A percentile compares a stretch with the other conserved stretches of the same genome.
These are phyloP conservation scores for Erinaceus europaeus DNA, from an alignment of 2,113 vertebrate genomes.

Conservation along the genomic window DNA sequence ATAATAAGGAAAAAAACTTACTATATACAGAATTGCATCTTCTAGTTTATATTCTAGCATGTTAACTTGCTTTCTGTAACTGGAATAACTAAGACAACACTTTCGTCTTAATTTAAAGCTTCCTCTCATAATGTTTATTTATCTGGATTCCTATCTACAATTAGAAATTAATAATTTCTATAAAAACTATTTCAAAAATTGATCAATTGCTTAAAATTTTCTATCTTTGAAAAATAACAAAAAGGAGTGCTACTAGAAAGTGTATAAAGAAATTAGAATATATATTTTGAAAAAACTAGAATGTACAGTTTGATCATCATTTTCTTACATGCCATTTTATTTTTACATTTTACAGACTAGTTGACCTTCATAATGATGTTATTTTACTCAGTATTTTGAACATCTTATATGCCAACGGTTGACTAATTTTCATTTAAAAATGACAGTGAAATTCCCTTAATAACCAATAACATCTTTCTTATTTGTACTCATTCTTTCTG, in stretches of 20 bases:
- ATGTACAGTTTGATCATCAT: not conserved
- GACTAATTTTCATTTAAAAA: conserved; percentile 39
- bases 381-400: not conserved
- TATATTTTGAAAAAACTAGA: not conserved
- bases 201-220: conserved; percentile 11
- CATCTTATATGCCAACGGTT: not conserved
- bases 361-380: conserved; percentile 24
- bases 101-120: conserved; percentile 27
- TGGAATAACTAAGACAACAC: not conserved
- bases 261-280: not conserved
- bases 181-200: conserved; percentile 30
- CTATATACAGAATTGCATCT: not conserved
- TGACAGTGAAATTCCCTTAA: conserved; percentile 20
- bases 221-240: conserved; percentile 30
- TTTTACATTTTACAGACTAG: conserved; percentile 34
- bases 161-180: not conserved
- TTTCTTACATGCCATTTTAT: conserved; percentile 14
- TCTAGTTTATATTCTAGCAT: conserved; percentile 29
- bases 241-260: conserved; percentile 12
- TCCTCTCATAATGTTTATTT: not conserved
- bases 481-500: conserved; percentile 58
- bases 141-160: not conserved
- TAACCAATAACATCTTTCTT: not conserved
- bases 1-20: conserved; percentile 36
- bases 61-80: not conserved